A percentile compares a stretch with the other conserved stretches of the same genome.
phyloP scores from a whole-genome alignment of 2,113 vertebrate species.

The Ictidomys tridecemlineatus region DNA sequence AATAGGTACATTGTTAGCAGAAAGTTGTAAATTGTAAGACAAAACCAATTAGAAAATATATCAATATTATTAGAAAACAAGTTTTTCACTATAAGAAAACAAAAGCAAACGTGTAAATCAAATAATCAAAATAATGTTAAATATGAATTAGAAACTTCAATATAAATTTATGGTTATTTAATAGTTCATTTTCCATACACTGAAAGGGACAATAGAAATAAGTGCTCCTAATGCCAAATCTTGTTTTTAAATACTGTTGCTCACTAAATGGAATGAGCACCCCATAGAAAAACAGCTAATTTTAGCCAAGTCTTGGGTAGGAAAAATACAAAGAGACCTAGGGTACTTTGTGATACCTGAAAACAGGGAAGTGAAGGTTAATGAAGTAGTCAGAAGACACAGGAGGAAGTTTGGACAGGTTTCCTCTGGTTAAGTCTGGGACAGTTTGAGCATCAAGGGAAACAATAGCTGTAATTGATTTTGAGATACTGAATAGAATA shows the following conservation, averaged over 20 bases:
- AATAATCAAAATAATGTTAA: neutral
- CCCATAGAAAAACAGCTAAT: slow-evolving; percentile 16
- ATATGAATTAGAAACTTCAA: neutral
- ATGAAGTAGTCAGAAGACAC: neutral
- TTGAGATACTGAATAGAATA: neutral
- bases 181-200: slow-evolving; percentile 7
- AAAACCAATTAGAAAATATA: neutral
- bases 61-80: slow-evolving; percentile 12
- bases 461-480: neutral
- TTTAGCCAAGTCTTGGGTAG: neutral
- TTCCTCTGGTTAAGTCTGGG: neutral
- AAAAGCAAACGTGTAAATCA: neutral
- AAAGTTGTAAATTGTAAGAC: neutral
- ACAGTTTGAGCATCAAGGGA: neutral
- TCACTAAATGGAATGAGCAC: neutral
- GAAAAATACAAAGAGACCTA: neutral
- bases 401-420: neutral
- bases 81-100: slow-evolving; percentile 3
- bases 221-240: neutral
- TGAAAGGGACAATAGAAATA: neutral
- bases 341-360: neutral
- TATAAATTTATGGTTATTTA: neutral
- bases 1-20: neutral
- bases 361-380: neutral
- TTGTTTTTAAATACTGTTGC: slow-evolving; percentile 9